These are phyloP conservation scores for Esox niger DNA, from an alignment of 2,113 vertebrate species.

Conservation along the genomic window DNA sequence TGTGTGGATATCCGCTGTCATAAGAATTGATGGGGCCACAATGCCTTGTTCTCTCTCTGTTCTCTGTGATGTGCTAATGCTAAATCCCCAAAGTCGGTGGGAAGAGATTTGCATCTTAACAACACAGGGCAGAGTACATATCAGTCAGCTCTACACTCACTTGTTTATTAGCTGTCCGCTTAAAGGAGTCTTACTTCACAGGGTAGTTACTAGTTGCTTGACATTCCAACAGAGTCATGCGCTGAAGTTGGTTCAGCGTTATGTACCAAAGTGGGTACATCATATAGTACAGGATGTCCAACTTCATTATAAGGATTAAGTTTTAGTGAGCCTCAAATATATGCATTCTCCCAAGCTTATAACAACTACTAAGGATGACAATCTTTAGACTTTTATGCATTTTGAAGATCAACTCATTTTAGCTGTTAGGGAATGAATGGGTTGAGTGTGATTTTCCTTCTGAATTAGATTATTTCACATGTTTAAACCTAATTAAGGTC, in stretches of 20 bases:
- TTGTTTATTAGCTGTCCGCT: neutral
- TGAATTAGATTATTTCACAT: neutral
- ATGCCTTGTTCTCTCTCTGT: conserved; percentile 8
- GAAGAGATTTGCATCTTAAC: neutral
- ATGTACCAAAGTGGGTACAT: too few species aligned
- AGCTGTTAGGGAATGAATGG: conserved; percentile 12
- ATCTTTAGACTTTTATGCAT: neutral
- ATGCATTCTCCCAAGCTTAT: conserved; percentile 57
- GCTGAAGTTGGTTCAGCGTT: neutral
- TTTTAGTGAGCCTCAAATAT: conserved; percentile 24
- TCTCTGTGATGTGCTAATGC: conserved; percentile 14
- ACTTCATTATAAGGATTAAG: neutral
- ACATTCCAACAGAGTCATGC: neutral
- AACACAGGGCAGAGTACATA: neutral
- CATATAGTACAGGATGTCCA: too few species aligned
- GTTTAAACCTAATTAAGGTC: conserved; percentile 23
- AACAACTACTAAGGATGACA: conserved; percentile 1
- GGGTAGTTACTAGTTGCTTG: too few species aligned
- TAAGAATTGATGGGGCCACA: conserved; percentile 1
- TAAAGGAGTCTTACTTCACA: neutral
- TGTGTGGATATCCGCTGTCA: neutral
- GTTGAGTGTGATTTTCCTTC: conserved; percentile 26
- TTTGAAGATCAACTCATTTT: neutral
- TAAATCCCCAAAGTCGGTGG: conserved; percentile 21
- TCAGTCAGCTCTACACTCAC: neutral